Conservation (phyloP, 1,140 invertebrate species). For the Phthorimaea operculella region DNA sequence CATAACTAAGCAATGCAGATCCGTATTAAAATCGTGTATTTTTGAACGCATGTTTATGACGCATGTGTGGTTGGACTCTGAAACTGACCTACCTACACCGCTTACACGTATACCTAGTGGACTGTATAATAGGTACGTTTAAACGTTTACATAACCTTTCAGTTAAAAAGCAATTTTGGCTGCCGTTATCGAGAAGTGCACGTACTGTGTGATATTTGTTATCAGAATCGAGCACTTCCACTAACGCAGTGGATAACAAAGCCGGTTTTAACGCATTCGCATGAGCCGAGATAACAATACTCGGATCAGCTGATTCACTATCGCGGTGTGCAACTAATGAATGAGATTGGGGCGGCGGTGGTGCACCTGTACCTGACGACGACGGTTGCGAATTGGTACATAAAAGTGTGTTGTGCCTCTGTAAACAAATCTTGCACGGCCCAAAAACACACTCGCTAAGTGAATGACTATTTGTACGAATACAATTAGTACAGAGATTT, state of each 20-base stretch:
- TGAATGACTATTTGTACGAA: conserved; percentile 3
- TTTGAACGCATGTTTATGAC: conserved; percentile 8
- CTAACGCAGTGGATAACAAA: conserved; percentile 9
- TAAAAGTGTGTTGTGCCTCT: conserved; percentile 5
- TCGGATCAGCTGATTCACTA: not conserved
- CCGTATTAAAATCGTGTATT: conserved; percentile 4
- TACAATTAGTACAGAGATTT: conserved; percentile 7
- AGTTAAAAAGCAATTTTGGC: conserved; percentile 7
- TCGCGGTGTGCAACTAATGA: not conserved
- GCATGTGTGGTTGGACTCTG: not conserved
- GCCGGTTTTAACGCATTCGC: conserved; percentile 2
- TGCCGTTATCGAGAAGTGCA: conserved; percentile 7
- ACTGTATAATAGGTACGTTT: conserved; percentile 9
- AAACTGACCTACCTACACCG: conserved; percentile 4
- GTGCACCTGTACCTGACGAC: not conserved
- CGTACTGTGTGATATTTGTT: conserved; percentile 2
- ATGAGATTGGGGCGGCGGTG: not conserved
- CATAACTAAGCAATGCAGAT: conserved; percentile 2
- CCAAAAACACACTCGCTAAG: conserved; percentile 3
- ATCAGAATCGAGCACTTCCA: conserved; percentile 2
- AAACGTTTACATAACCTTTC: conserved; percentile 10
- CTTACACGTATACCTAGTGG: conserved; percentile 8
- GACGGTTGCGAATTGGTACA: not conserved
- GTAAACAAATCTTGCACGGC: conserved; percentile 3
- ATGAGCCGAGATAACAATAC: not conserved